Evolutionary conservation across 2,888 invertebrate species (phyloP).

Genomic region (Atherix ibis): DNA sequence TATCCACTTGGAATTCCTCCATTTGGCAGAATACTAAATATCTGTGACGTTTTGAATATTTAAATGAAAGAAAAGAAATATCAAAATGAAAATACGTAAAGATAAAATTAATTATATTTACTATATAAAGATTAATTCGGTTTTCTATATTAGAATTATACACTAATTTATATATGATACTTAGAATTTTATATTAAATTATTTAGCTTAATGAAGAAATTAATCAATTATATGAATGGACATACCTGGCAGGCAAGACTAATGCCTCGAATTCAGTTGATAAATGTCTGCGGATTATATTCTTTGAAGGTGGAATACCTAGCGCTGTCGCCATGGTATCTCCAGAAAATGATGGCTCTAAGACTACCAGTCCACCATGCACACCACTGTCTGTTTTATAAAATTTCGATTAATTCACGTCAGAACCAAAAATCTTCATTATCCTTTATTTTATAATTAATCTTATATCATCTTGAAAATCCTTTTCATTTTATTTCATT

Average conservation of each 20-base stretch:
- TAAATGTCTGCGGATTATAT: constrained; percentile 82
- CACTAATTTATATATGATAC: too few relatives aligned
- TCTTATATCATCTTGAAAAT: too few relatives aligned
- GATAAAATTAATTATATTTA: too few relatives aligned
- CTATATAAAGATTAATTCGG: too few relatives aligned
- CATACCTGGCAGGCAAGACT: constrained; percentile 85
- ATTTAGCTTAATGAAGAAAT: too few relatives aligned
- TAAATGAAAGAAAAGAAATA: background rate
- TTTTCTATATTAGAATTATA: too few relatives aligned
- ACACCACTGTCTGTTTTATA: constrained; percentile 81
- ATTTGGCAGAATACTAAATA: constrained; percentile 74
- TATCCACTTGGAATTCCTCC: constrained; percentile 68
- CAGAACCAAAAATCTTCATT: too few relatives aligned
- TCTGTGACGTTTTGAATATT: constrained; percentile 28
- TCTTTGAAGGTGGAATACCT: constrained; percentile 83
- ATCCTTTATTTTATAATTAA: too few relatives aligned
- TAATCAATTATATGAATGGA: too few relatives aligned
- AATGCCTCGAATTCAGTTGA: constrained; percentile 82
- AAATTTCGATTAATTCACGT: constrained; percentile 2
- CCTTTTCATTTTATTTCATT: too few relatives aligned
- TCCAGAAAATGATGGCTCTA: constrained; percentile 86
- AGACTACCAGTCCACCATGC: constrained; percentile 82
- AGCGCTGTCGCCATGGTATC: constrained; percentile 89
- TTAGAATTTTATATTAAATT: too few relatives aligned
- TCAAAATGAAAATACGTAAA: too few relatives aligned